Evolutionary conservation across 1,140 invertebrate species (phyloP).

Genomic region (Meloidogyne hapla): DNA sequence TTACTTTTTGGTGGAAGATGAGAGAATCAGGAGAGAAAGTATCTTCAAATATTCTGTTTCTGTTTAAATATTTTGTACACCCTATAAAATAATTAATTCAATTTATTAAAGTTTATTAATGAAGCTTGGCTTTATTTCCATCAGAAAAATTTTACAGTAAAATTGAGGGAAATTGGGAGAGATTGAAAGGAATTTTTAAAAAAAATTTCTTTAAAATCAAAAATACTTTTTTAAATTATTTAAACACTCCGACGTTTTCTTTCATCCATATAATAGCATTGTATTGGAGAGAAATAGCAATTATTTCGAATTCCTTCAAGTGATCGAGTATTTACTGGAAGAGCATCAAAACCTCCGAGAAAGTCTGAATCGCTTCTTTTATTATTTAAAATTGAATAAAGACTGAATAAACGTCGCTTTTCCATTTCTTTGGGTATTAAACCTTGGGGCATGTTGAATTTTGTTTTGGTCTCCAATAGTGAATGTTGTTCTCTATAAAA

Average conservation of each 20-base stretch:
- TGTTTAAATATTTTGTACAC: not conserved
- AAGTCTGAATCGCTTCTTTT: not conserved
- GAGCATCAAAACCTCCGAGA: not conserved
- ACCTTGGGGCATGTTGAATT: not conserved
- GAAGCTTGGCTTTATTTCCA: constrained; percentile 7
- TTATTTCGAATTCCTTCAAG: constrained; percentile 12
- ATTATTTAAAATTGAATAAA: constrained; percentile 2
- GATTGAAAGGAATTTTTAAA: not conserved
- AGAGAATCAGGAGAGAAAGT: not conserved
- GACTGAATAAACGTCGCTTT: not conserved
- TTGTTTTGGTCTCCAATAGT: not conserved
- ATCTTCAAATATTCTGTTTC: not conserved
- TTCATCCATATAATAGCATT: constrained; percentile 26
- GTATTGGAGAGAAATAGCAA: constrained; percentile 27
- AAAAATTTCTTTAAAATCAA: too few species aligned
- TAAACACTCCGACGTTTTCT: constrained; percentile 15
- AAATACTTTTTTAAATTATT: not conserved
- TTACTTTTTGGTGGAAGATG: not conserved
- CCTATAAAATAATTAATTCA: too few species aligned
- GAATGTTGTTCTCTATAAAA: not conserved
- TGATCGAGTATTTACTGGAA: not conserved
- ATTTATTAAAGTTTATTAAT: not conserved
- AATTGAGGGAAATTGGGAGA: too few species aligned
- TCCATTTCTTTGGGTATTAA: not conserved
- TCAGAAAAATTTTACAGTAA: not conserved